Conservation (phyloP, 2,797 vertebrate species). For the Onychomys torridus region DNA sequence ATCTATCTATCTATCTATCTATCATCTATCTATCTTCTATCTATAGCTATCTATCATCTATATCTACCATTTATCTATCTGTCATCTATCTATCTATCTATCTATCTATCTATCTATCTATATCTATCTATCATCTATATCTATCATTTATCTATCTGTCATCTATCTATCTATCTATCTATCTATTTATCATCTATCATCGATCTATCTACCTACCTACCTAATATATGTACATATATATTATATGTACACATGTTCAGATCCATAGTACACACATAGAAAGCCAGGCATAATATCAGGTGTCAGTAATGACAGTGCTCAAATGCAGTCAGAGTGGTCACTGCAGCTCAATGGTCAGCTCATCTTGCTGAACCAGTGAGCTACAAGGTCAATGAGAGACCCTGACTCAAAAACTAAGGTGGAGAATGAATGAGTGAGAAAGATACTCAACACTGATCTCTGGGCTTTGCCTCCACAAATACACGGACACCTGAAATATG, state of each 20-base stretch:
- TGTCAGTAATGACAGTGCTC: not conserved
- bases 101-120: not conserved
- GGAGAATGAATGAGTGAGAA: not conserved
- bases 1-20: not conserved
- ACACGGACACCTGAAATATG: not conserved
- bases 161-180: not conserved
- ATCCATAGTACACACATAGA: not conserved
- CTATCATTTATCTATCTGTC: not conserved
- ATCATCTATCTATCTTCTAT: not conserved
- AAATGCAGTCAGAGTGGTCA: not conserved
- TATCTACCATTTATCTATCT: not conserved
- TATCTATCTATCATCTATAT: not conserved
- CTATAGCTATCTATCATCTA: not conserved
- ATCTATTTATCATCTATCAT: not conserved
- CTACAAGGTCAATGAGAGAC: not conserved
- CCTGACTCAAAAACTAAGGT: not conserved
- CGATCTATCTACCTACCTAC: not conserved
- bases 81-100: not conserved
- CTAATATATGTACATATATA: not conserved
- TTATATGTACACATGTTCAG: not conserved
- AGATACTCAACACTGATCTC: not conserved
- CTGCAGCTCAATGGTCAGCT: not conserved
- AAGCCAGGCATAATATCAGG: not conserved
- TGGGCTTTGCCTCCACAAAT: not conserved
- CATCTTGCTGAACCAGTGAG: not conserved